phyloP scores from a whole-genome alignment of 37 sponge, comb jelly and placozoan genomes.

The Chondrilla cf. caribensis region DNA sequence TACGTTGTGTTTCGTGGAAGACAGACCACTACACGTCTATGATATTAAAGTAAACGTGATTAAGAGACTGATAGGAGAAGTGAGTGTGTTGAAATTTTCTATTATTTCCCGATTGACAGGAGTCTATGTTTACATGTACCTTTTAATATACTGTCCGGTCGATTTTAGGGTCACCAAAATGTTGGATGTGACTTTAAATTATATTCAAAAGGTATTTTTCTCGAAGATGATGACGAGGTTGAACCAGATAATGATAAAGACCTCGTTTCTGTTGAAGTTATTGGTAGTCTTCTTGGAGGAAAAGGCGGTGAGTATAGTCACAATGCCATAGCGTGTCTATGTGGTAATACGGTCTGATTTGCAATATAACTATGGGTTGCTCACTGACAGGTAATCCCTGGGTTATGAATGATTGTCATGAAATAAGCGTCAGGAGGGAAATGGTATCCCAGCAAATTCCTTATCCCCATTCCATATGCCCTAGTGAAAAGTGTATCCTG shows the following conservation, averaged over 20 bases:
- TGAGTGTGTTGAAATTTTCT: neutral
- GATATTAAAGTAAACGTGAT: neutral
- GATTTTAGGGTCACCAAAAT: neutral
- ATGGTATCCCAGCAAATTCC: too few species aligned
- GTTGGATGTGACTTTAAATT: neutral
- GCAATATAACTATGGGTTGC: too few species aligned
- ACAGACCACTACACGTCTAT: neutral
- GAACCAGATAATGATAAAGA: neutral
- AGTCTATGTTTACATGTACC: too few species aligned
- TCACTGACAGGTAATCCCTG: too few species aligned
- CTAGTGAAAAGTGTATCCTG: too few species aligned
- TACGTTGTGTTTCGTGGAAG: neutral
- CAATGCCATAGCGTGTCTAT: too few species aligned
- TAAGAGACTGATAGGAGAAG: neutral
- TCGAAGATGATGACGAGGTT: constrained; percentile 45
- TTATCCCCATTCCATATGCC: too few species aligned
- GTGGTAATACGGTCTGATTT: too few species aligned
- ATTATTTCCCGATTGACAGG: too few species aligned
- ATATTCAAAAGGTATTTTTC: constrained; percentile 14
- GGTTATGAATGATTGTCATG: too few species aligned
- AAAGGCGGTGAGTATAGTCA: constrained; percentile 71
- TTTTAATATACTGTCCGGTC: too few species aligned
- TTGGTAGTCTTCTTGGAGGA: constrained; percentile 57
- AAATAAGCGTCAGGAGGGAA: too few species aligned
- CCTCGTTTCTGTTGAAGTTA: constrained; percentile 30